These are phyloP conservation scores for Lutraria lutraria DNA, from an alignment of 2,888 invertebrate species.

Conservation along the genomic window DNA sequence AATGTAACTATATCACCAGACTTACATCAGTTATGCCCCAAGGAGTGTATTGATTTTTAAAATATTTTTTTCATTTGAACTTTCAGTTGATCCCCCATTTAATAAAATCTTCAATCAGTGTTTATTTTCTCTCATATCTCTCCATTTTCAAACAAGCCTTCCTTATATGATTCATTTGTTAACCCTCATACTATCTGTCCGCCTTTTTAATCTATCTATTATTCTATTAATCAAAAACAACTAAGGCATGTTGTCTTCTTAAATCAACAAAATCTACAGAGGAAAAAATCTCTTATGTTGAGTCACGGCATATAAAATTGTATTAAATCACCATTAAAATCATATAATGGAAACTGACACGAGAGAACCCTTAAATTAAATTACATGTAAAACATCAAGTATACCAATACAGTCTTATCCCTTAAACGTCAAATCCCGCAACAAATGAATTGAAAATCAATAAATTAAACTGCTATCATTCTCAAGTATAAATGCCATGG, in stretches of 20 bases:
- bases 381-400: conserved; percentile 31
- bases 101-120: neutral
- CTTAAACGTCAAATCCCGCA: neutral
- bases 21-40: no score
- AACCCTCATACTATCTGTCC: conserved; percentile 6
- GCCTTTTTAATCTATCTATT: neutral
- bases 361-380: conserved; percentile 27
- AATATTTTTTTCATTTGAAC: neutral
- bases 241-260: neutral
- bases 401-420: neutral
- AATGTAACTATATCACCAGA: no score
- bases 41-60: neutral
- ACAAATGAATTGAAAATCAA: conserved; percentile 27
- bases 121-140: neutral
- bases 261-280: neutral
- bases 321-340: neutral
- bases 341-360: neutral
- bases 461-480: conserved; percentile 43
- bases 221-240: neutral
- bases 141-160: neutral
- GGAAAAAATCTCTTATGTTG: neutral
- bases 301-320: neutral
- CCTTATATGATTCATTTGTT: neutral
- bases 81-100: neutral
- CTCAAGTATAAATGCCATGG: conserved; percentile 32